Base-by-base conservation (phyloP, 1,140 invertebrate genomes). In the Drosophila funebris region DNA sequence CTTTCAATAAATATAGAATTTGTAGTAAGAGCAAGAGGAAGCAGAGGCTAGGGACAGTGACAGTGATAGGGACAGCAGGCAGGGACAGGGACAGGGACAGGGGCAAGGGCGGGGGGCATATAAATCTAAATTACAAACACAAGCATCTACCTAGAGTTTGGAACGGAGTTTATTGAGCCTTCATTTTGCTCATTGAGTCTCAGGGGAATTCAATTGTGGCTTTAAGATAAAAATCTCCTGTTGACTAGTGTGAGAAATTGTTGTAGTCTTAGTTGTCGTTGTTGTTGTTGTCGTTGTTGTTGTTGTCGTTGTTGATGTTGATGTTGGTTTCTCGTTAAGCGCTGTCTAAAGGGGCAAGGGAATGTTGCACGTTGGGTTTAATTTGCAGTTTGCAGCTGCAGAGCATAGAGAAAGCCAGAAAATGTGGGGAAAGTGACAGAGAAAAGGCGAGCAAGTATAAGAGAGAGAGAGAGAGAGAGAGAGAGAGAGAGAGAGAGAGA, bases 51-150 rank as follows among this genome's bases (percentile, higher is more conserved):
- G n/a, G n/a, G n/a, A n/a, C n/a, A n/a, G n/a, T n/a, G n/a, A n/a
- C n/a, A n/a, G n/a, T n/a, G n/a, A n/a, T n/a, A n/a, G n/a, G n/a
- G n/a, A n/a, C n/a, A n/a, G n/a, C n/a, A n/a, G n/a, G n/a, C n/a
- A n/a, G n/a, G n/a, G n/a, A n/a, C n/a, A n/a, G n/a, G n/a, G n/a
- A n/a, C n/a, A n/a, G n/a, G n/a, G n/a, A n/a, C n/a, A n/a, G 44
- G 24, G n/a, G 18, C 4, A 8, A 9, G 3, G 33, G 0, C 13
- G 24, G 43, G 67, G 64, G 74, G 72, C 48, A 61, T 41, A 85
- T 85, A 85, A 85, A 85, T 85, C 82, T 85, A 85, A 85, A 87
- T 85, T 87, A 87, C 82, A 61, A 64, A 41, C 68, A 64, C 71
- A 64, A 66, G 58, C 29, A 58, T 29, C 5, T 7, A 46, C 13